phyloP scores from a whole-genome alignment of 2,888 invertebrate species.

The Pachymerium ferrugineum region DNA sequence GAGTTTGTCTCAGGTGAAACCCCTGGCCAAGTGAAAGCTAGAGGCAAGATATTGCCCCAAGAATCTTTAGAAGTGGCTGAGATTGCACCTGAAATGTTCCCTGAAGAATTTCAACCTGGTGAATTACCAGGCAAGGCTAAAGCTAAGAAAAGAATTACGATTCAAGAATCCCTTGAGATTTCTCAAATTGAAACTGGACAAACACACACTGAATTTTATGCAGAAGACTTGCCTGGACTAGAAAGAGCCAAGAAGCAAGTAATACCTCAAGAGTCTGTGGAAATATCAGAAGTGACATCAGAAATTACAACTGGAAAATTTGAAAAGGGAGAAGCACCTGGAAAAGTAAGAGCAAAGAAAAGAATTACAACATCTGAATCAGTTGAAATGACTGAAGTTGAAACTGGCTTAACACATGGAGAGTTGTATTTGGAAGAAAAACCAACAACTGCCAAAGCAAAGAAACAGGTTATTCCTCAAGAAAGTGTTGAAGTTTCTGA shows the following conservation, averaged over 20 bases:
- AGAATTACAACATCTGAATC: conserved; percentile 39
- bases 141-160: conserved; percentile 35
- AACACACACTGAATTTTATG: conserved; percentile 30
- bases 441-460: not conserved
- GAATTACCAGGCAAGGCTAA: conserved; percentile 33
- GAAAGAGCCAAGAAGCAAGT: conserved; percentile 31
- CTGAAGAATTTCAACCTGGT: conserved; percentile 29
- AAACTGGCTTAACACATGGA: conserved; percentile 34
- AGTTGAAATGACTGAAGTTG: conserved; percentile 39
- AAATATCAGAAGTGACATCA: conserved; percentile 35
- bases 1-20: conserved; percentile 1
- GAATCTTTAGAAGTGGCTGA: conserved; percentile 29
- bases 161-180: conserved; percentile 40
- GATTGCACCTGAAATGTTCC: conserved; percentile 25
- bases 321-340: conserved; percentile 29
- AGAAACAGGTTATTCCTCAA: conserved; percentile 35
- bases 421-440: conserved; percentile 29
- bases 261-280: conserved; percentile 36
- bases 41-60: not conserved
- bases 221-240: conserved; percentile 30
- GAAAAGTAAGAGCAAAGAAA: conserved; percentile 34
- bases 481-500: conserved; percentile 36
- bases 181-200: conserved; percentile 38
- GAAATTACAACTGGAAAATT: conserved; percentile 20
- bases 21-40: conserved; percentile 11